Conservation (phyloP, 2,888 invertebrate genomes). For the Drosophila niveifrons region DNA sequence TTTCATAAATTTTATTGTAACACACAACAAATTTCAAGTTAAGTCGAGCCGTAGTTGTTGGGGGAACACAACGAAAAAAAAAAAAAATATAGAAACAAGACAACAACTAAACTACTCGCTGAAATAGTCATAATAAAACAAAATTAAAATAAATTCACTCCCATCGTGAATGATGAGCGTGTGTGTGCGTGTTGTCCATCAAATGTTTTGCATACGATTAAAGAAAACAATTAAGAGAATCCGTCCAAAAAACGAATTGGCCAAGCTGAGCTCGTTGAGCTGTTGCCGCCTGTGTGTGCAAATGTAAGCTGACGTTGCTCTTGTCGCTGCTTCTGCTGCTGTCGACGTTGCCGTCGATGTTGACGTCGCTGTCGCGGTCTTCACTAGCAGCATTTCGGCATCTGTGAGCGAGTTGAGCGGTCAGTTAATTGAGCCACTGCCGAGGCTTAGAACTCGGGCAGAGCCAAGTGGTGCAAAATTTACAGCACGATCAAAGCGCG, state of each 20-base stretch:
- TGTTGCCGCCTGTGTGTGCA: constrained; percentile 50
- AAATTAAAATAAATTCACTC: constrained; percentile 44
- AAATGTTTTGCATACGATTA: constrained; percentile 80
- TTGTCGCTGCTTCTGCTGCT: constrained; percentile 11
- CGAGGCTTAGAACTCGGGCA: constrained; percentile 69
- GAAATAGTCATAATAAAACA: constrained; percentile 27
- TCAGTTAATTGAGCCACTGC: constrained; percentile 52
- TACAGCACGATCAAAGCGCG: constrained; percentile 64
- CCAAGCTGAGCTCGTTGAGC: constrained; percentile 45
- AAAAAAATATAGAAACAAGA: constrained; percentile 10
- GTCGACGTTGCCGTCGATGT: constrained; percentile 1
- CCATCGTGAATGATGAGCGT: constrained; percentile 23
- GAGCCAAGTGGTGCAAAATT: constrained; percentile 71
- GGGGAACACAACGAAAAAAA: constrained; percentile 49
- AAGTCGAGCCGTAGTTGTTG: constrained; percentile 45
- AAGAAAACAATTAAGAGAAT: constrained; percentile 81
- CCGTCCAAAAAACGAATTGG: constrained; percentile 61
- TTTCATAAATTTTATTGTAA: constrained; percentile 47
- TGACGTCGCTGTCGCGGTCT: constrained; percentile 2
- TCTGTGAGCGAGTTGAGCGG: constrained; percentile 44
- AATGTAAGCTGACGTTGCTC: constrained; percentile 57
- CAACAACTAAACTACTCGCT: constrained; percentile 7
- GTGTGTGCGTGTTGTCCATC: constrained; percentile 73
- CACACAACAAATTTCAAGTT: constrained; percentile 42
- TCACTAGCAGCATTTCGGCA: neutral